Conservation (phyloP, 2,797 vertebrate species). For the Pempheris klunzingeri region DNA sequence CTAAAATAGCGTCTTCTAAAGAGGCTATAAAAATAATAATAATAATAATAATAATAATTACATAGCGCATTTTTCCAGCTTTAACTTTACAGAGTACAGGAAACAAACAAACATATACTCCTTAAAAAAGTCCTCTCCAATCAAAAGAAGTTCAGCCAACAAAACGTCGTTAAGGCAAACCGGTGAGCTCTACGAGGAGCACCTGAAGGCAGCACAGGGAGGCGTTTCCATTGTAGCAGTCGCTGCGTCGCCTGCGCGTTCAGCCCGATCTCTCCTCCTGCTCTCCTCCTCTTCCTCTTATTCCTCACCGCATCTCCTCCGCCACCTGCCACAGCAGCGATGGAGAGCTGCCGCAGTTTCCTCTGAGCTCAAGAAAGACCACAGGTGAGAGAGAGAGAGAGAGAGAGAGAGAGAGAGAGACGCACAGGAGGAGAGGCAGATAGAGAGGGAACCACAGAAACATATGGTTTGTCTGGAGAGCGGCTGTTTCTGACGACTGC, state of each 20-base stretch:
- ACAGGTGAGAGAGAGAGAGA: background rate
- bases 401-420: background rate
- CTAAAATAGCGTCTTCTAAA: background rate
- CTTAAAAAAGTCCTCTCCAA: background rate
- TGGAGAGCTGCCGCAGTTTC: conserved; percentile 63
- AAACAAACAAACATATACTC: too few species aligned
- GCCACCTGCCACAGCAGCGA: conserved; percentile 74
- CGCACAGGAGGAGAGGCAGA: background rate
- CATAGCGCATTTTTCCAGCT: too few species aligned
- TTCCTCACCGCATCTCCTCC: conserved; percentile 67
- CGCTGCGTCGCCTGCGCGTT: conserved; percentile 54
- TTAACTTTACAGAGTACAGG: background rate
- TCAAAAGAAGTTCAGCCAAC: background rate
- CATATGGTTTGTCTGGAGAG: conserved; percentile 72
- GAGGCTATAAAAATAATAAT: too few species aligned
- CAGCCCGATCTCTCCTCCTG: conserved; percentile 36
- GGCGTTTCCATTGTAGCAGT: conserved; percentile 69
- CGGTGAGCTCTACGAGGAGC: conserved; percentile 45
- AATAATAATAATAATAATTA: too few species aligned
- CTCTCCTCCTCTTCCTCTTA: conserved; percentile 53
- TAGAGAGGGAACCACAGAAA: conserved; percentile 45
- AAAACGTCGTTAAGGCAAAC: background rate
- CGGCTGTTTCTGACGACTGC: conserved; percentile 45
- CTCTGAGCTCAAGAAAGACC: conserved; percentile 1
- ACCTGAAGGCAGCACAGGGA: conserved; percentile 72